Conservation (phyloP, 2,888 invertebrate species). For the Trachelus tabidus region DNA sequence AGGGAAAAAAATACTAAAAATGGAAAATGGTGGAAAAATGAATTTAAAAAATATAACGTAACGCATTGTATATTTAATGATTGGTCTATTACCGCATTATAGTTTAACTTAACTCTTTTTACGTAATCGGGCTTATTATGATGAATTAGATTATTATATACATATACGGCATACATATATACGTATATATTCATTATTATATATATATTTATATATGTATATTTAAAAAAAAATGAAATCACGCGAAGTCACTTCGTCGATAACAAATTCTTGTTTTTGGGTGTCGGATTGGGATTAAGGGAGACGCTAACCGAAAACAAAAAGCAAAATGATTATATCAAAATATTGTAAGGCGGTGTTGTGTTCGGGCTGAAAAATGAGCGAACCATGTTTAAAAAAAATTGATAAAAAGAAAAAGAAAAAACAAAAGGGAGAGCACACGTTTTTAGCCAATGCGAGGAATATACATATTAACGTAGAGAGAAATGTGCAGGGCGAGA, state of each 20-base stretch:
- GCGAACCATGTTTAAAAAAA: slow-evolving; percentile 23
- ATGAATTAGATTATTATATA: slow-evolving; percentile 30
- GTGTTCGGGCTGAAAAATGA: slow-evolving; percentile 9
- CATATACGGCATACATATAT: not conserved
- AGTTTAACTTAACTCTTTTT: slow-evolving; percentile 7
- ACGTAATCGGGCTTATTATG: slow-evolving; percentile 38
- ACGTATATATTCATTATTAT: slow-evolving; percentile 10
- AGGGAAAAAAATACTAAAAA: not conserved
- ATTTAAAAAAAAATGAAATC: not conserved
- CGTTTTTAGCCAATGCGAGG: not conserved
- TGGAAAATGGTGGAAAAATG: slow-evolving; percentile 7
- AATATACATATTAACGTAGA: not conserved
- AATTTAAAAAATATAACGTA: slow-evolving; percentile 6
- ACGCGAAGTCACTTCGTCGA: not conserved
- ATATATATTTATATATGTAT: slow-evolving; percentile 5
- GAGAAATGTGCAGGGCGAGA: slow-evolving; percentile 21
- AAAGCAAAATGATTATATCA: slow-evolving; percentile 10
- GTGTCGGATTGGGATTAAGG: slow-evolving; percentile 51
- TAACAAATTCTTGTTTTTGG: slow-evolving; percentile 25
- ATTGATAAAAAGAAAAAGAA: slow-evolving; percentile 3
- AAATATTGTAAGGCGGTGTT: slow-evolving; percentile 1
- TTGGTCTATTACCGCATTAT: slow-evolving; percentile 7
- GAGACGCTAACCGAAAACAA: slow-evolving; percentile 49
- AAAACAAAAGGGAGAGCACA: too few species aligned
- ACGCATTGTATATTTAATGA: slow-evolving; percentile 12